These are phyloP conservation scores for Beaufortia kweichowensis DNA, from an alignment of 2,113 vertebrate species.

Conservation along the genomic window DNA sequence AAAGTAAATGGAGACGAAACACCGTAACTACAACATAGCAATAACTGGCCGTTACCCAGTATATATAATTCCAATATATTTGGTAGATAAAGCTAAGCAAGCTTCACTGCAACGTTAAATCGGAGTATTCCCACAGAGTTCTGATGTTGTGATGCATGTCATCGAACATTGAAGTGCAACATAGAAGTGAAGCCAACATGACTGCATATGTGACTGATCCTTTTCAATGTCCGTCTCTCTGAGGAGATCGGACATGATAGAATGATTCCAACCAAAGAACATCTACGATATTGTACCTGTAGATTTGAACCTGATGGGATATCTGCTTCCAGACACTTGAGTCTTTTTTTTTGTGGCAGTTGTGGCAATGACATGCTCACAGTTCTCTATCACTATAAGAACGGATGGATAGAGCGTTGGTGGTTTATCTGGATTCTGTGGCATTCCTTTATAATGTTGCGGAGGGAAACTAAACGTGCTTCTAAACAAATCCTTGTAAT, in stretches of 20 bases:
- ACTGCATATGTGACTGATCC: too few species aligned
- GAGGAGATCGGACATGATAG: constrained; percentile 8
- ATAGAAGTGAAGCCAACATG: constrained; percentile 10
- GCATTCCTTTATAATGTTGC: not conserved
- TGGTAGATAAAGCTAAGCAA: too few species aligned
- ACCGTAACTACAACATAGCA: not conserved
- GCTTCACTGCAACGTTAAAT: too few species aligned
- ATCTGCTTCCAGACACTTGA: too few species aligned
- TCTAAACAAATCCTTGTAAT: not conserved
- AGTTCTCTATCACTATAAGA: too few species aligned
- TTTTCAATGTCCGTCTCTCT: constrained; percentile 7
- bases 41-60: not conserved
- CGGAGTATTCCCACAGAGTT: not conserved
- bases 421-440: not conserved
- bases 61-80: too few species aligned
- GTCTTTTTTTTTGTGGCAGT: too few species aligned
- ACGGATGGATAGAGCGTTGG: too few species aligned
- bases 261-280: not conserved
- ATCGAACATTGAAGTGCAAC: constrained; percentile 10
- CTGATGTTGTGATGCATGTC: constrained; percentile 24
- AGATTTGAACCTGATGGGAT: too few species aligned
- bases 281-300: too few species aligned
- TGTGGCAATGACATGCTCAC: too few species aligned
- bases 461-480: not conserved
- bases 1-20: not conserved